Percentiles rank a stretch among this genome's conserved stretches.
These are phyloP conservation scores for Listrodromus nycthemerus DNA, from an alignment of 2,888 invertebrate species.

Conservation along the genomic window DNA sequence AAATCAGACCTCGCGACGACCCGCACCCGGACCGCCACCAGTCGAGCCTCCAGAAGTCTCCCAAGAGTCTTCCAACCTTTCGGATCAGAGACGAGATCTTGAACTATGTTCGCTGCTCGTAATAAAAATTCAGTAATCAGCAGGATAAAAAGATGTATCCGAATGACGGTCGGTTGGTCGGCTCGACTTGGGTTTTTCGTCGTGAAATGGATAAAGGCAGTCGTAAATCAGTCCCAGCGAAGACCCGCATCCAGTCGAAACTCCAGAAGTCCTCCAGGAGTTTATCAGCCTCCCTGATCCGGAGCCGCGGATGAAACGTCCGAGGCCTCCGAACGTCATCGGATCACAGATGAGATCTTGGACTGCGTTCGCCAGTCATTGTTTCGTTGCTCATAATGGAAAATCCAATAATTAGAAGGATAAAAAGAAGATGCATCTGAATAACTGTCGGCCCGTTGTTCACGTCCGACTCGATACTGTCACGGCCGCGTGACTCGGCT, in stretches of 20 bases:
- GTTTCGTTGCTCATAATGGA: not conserved
- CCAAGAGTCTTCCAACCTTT: no score
- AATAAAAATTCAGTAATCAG: no score
- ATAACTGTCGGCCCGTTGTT: conserved; percentile 1
- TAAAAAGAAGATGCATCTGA: conserved; percentile 6
- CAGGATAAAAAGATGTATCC: no score
- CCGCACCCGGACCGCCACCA: not conserved
- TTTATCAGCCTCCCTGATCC: no score
- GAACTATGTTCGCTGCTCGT: no score
- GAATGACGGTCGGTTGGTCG: no score
- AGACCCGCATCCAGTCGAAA: conserved; percentile 25
- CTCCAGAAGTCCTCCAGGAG: no score
- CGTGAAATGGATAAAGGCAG: no score
- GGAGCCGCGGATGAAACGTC: not conserved
- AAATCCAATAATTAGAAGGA: not conserved
- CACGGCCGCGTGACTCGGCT: conserved; percentile 33
- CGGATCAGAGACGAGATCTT: no score
- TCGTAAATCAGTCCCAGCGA: conserved; percentile 70
- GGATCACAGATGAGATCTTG: not conserved
- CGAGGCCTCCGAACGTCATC: not conserved
- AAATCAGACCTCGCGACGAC: conserved; percentile 67
- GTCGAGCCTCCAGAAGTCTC: no score
- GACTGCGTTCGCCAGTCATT: not conserved
- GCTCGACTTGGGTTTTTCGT: no score
- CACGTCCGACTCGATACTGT: conserved; percentile 14